phyloP scores from a whole-genome alignment of 2,113 vertebrate genomes.

The Macaca nemestrina region DNA sequence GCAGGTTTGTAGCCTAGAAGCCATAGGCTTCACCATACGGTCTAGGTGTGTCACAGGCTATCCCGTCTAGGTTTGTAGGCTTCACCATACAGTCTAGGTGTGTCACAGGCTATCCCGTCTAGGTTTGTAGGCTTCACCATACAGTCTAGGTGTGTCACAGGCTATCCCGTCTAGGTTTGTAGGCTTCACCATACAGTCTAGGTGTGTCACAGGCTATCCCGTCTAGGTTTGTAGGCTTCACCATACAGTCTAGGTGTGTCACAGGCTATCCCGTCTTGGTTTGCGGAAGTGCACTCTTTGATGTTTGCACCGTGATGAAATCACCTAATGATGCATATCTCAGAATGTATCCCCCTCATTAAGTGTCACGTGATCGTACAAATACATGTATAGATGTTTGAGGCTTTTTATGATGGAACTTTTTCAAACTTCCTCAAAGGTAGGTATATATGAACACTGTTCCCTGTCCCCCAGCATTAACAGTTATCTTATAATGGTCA shows the following conservation, averaged over 20 bases:
- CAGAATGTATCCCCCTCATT: not conserved
- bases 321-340: not conserved
- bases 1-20: not conserved
- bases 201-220: not conserved
- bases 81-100: too few species aligned
- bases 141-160: not conserved
- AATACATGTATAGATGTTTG: rapidly evolving
- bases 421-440: not conserved
- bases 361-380: not conserved
- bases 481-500: not conserved
- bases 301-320: not conserved
- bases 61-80: too few species aligned
- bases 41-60: too few species aligned
- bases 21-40: not conserved
- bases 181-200: not conserved
- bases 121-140: not conserved
- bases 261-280: too few species aligned
- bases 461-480: rapidly evolving
- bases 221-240: not conserved
- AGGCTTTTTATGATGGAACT: not conserved
- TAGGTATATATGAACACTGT: too few species aligned
- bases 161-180: not conserved
- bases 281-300: not conserved
- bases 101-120: too few species aligned
- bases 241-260: not conserved